phyloP scores from a whole-genome alignment of 2,888 invertebrate genomes.

The Cantharis lateralis region DNA sequence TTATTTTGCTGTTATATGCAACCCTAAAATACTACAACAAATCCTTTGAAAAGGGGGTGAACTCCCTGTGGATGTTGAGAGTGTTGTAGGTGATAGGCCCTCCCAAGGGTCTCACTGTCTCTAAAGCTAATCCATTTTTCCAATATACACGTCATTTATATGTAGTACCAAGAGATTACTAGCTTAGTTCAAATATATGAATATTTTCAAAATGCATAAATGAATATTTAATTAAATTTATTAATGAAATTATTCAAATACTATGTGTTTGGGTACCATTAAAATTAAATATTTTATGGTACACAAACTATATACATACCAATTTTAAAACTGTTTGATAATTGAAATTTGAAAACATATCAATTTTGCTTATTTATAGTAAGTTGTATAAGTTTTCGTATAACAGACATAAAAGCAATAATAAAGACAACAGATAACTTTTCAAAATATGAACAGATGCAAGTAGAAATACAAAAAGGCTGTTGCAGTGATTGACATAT shows the following conservation, averaged over 20 bases:
- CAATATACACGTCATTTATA: constrained; percentile 55
- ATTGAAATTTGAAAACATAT: not conserved
- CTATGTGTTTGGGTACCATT: not conserved
- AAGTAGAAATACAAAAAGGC: constrained; percentile 45
- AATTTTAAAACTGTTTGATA: not conserved
- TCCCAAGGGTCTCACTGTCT: constrained; percentile 50
- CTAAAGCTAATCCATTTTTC: constrained; percentile 54
- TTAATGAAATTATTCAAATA: not conserved
- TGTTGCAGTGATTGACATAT: constrained; percentile 51
- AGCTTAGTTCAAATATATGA: constrained; percentile 40
- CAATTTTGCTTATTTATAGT: not conserved
- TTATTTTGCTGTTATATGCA: constrained; percentile 13
- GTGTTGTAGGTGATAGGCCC: constrained; percentile 53
- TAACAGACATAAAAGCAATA: constrained; percentile 15
- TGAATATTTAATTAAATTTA: not conserved
- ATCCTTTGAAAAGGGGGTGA: constrained; percentile 43
- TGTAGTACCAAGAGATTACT: constrained; percentile 49
- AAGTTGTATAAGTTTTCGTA: constrained; percentile 2
- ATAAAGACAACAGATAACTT: constrained; percentile 25
- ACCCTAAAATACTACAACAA: constrained; percentile 40
- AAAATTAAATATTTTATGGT: not conserved
- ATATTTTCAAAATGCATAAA: constrained; percentile 21
- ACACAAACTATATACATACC: not conserved
- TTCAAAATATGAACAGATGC: constrained; percentile 50
- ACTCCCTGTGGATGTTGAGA: constrained; percentile 45